Evolutionary conservation across 2,888 invertebrate genomes (phyloP).

Genomic region (Mycogona germanica): DNA sequence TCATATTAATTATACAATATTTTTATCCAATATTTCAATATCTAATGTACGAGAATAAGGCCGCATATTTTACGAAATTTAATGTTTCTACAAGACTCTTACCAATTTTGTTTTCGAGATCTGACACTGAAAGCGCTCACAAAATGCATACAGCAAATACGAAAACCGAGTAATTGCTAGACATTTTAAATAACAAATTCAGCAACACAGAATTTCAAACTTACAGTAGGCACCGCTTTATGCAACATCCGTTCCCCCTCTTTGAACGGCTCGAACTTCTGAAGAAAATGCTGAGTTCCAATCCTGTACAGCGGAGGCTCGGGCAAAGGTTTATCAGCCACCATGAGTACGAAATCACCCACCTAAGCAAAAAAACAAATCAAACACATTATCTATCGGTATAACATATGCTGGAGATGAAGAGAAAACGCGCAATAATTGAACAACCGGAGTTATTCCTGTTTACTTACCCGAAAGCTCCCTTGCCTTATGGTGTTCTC

Average conservation of each 20-base stretch:
- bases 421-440: neutral
- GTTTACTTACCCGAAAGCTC: conserved; percentile 4
- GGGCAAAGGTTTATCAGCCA: conserved; percentile 5
- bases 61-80: too few species aligned
- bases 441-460: neutral
- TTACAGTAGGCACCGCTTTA: neutral
- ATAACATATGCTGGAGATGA: neutral
- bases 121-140: too few species aligned
- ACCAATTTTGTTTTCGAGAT: too few species aligned
- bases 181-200: too few species aligned
- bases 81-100: too few species aligned
- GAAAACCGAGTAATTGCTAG: too few species aligned
- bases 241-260: conserved; percentile 65
- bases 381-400: neutral
- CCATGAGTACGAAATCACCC: conserved; percentile 14
- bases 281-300: conserved; percentile 57
- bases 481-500: conserved; percentile 5
- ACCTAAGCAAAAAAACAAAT: neutral
- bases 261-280: conserved; percentile 53
- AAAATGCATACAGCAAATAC: too few species aligned
- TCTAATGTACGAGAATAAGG: too few species aligned
- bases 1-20: too few species aligned
- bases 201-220: neutral
- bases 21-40: too few species aligned
- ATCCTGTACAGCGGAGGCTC: conserved; percentile 82